Percentiles rank a stretch among this genome's conserved stretches.
These are phyloP conservation scores for Drosophila fungiperda DNA, from an alignment of 2,888 invertebrate genomes.

Conservation along the genomic window DNA sequence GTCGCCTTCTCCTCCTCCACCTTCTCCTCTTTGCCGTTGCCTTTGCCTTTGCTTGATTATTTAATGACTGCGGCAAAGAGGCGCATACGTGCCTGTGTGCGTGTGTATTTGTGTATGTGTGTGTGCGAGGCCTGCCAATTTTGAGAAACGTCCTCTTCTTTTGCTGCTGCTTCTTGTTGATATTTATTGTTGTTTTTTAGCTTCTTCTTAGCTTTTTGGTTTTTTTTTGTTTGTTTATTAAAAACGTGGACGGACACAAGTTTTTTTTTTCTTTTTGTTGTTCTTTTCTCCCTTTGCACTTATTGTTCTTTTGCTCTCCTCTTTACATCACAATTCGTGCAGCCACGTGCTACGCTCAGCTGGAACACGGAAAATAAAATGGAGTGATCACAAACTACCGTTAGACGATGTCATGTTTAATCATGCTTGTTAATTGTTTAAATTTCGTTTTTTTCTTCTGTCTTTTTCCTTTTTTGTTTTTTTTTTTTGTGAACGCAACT, in stretches of 20 bases:
- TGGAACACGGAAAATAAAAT: slow-evolving; percentile 37
- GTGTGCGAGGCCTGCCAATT: slow-evolving; percentile 59
- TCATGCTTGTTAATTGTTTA: slow-evolving; percentile 31
- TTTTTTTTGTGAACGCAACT: slow-evolving; percentile 12
- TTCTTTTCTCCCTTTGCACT: slow-evolving; percentile 36
- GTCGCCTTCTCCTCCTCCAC: slow-evolving; percentile 12
- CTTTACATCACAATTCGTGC: slow-evolving; percentile 49
- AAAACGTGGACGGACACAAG: slow-evolving; percentile 64
- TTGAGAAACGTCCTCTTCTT: slow-evolving; percentile 54
- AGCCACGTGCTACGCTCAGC: slow-evolving; percentile 61
- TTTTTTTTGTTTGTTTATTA: slow-evolving; percentile 56
- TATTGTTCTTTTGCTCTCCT: slow-evolving; percentile 26
- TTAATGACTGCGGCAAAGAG: slow-evolving; percentile 78
- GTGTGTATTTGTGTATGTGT: slow-evolving; percentile 24
- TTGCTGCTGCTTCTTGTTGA: slow-evolving; percentile 22
- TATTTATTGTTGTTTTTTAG: slow-evolving; percentile 23
- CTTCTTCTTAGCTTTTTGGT: slow-evolving; percentile 19
- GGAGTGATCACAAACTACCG: slow-evolving; percentile 49
- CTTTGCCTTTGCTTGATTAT: slow-evolving; percentile 71
- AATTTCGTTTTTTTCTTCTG: slow-evolving; percentile 22
- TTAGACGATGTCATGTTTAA: slow-evolving; percentile 44
- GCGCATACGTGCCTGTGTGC: slow-evolving; percentile 20
- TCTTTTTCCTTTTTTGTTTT: neutral
- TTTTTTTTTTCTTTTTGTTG: slow-evolving; percentile 39
- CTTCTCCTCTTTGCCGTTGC: slow-evolving; percentile 21